These are phyloP conservation scores for Poecilobothrus nobilitatus DNA, from an alignment of 2,888 invertebrate genomes.

Conservation along the genomic window DNA sequence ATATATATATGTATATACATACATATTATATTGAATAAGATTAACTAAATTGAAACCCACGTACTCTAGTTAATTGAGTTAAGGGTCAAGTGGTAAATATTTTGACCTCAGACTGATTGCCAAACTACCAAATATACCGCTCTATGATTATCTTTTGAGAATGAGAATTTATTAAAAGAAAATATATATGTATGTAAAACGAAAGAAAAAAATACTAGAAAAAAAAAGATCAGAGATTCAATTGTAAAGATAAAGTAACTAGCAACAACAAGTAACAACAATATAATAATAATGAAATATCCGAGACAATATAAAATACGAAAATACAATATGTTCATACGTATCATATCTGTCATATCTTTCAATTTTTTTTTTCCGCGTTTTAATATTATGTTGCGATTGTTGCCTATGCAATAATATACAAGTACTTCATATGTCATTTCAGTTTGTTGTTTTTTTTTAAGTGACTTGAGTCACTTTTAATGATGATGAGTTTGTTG, in stretches of 20 bases:
- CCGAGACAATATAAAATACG: too few relatives aligned
- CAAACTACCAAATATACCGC: conserved; percentile 22
- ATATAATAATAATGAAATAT: too few relatives aligned
- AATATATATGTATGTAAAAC: conserved; percentile 23
- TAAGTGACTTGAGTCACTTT: not conserved
- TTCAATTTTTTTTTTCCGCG: not conserved
- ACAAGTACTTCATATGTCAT: not conserved
- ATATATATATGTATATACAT: too few relatives aligned
- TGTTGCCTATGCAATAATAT: not conserved
- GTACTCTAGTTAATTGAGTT: conserved; percentile 43
- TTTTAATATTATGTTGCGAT: not conserved
- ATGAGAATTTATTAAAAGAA: too few relatives aligned
- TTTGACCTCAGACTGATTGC: conserved; percentile 45
- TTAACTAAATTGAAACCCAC: conserved; percentile 24
- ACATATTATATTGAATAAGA: not conserved
- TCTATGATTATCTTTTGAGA: conserved; percentile 19
- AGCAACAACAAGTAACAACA: too few relatives aligned
- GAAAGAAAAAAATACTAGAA: conserved; percentile 23
- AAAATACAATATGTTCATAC: not conserved
- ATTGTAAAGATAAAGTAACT: conserved; percentile 17
- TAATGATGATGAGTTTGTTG: not conserved
- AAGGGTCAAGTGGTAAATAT: conserved; percentile 47
- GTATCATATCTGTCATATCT: not conserved
- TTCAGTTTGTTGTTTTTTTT: not conserved
- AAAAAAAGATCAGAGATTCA: conserved; percentile 21